Base-by-base conservation (phyloP, 2,113 vertebrate species). In the Poicephalus meyeri region DNA sequence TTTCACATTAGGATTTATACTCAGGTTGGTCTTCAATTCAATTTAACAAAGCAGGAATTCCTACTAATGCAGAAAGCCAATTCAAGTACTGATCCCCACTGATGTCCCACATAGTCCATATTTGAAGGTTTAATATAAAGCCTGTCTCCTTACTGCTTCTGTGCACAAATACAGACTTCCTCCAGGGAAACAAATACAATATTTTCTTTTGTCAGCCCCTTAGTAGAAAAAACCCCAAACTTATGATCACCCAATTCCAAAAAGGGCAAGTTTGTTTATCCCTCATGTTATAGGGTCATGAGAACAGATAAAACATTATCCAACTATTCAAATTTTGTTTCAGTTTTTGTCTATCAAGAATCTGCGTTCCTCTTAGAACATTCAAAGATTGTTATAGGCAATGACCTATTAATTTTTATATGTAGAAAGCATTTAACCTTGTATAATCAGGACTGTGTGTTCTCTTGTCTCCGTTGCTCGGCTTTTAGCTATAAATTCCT, bases 301-400 rank as follows among this genome's bases (percentile, higher is more conserved):
- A 79, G 10, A 79, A 52, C 6, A 72, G 10, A 80, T 2, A 41
- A 78, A 80, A 44, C 5, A 1, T 46, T 72, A 53, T 3, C 17
- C 8, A 90, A 8, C 3, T 39, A 29, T 50, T 61, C 8, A 56
- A 13, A 39, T n/a, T 42, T 90, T 66, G 3, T 11, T 61, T 52
- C 7, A 1, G 0, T 8, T 58, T 46, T 76, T 35, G 1, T 13
- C 10, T 70, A 11, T 64, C 31, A 47, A 64, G 39, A 39, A 42
- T 78, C 53, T 78, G 1, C 41, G 2, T 84, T 91, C 28, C 8
- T 29, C 33, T 86, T 60, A 26, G 8, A 80, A 64, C 49, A 49
- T 61, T 79, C 16, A 82, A 50, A 85, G 21, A 5, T 49, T 82
- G 37, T 46, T 69, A 23, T 7, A 65, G 9, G 29, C 79, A 4